phyloP scores from a whole-genome alignment of 2,113 vertebrate species.

The Catharus fuscescens region DNA sequence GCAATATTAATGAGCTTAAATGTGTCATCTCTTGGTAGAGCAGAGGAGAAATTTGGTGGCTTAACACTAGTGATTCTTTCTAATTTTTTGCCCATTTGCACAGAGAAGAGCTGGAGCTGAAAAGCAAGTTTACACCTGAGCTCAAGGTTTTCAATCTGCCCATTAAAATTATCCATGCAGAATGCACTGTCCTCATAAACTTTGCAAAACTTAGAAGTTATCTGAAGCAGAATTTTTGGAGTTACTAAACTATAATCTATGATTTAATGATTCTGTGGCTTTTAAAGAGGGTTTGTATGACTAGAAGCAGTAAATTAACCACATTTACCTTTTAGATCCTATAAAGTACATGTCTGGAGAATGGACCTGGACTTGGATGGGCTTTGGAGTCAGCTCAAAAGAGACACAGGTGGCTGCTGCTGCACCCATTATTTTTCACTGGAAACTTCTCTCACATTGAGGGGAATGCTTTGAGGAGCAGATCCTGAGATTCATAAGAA shows the following conservation, averaged over 20 bases:
- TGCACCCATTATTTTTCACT: neutral
- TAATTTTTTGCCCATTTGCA: neutral
- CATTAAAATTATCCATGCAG: neutral
- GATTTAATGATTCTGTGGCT: neutral
- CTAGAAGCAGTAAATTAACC: neutral
- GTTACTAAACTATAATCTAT: neutral
- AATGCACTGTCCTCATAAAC: accelerated
- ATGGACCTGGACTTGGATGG: neutral
- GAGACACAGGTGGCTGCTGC: neutral
- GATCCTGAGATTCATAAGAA: neutral
- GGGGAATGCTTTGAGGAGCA: neutral
- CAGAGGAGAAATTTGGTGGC: neutral
- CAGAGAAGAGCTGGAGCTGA: neutral
- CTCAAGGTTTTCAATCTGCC: neutral
- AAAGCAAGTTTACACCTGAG: neutral
- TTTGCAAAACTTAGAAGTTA: neutral
- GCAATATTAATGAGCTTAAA: neutral
- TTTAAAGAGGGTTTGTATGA: neutral
- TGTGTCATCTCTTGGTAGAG: neutral
- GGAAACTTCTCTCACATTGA: neutral
- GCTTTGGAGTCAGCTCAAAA: neutral
- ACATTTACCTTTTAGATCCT: neutral
- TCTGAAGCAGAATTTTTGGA: neutral
- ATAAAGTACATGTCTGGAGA: neutral
- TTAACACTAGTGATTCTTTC: neutral